A percentile compares a stretch with the other conserved stretches of the same genome.
Conservation (phyloP, 2,113 vertebrate genomes). For the Saimiri boliviensis region DNA sequence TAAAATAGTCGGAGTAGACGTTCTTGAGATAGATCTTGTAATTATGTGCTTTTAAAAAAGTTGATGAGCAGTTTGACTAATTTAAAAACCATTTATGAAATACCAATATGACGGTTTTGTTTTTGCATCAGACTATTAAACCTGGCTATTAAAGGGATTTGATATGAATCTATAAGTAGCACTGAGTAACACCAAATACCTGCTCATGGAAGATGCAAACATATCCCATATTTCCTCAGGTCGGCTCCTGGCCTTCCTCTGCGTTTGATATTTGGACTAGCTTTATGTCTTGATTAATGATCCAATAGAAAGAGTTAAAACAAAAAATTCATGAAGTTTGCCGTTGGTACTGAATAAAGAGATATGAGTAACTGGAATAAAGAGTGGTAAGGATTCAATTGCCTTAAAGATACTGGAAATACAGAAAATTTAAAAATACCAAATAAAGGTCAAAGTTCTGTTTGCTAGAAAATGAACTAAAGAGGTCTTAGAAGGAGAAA, state of each 20-base stretch:
- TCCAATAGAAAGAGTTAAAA: neutral
- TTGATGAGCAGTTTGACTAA: neutral
- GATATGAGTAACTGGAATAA: neutral
- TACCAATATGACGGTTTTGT: neutral
- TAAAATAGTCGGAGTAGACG: neutral
- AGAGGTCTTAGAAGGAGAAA: neutral
- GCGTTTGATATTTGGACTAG: neutral
- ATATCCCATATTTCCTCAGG: no score
- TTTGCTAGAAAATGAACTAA: neutral
- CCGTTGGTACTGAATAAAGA: conserved; percentile 50
- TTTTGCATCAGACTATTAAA: neutral
- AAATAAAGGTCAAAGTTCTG: neutral
- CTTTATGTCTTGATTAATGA: conserved; percentile 44
- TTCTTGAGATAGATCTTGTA: neutral
- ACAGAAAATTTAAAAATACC: neutral
- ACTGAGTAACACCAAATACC: neutral
- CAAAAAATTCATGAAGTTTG: conserved; percentile 24
- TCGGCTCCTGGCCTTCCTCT: neutral
- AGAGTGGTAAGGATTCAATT: neutral
- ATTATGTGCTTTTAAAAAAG: neutral
- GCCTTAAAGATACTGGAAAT: neutral
- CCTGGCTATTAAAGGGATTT: neutral
- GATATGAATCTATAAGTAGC: neutral
- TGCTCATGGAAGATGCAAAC: neutral
- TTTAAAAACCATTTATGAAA: neutral